Conservation (phyloP, 2,113 vertebrate genomes). For the Puntigrus tetrazona region DNA sequence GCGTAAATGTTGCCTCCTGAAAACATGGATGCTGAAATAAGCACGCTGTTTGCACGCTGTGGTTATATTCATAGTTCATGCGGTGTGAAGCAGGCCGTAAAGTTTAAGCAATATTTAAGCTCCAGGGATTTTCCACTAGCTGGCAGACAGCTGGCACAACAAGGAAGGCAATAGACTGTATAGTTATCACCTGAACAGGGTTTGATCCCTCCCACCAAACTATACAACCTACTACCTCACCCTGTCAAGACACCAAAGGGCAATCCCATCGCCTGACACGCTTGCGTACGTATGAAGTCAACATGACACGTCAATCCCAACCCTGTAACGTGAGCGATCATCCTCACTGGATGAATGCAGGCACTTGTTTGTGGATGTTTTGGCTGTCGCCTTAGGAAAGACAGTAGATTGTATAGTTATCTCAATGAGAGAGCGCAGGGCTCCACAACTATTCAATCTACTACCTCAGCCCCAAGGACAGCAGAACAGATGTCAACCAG, state of each 20-base stretch:
- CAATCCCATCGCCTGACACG: neutral
- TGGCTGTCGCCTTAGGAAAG: constrained; percentile 91
- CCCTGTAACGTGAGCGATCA: neutral
- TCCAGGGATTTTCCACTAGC: neutral
- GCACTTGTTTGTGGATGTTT: constrained; percentile 54
- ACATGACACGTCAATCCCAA: too few relatives aligned
- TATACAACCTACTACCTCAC: constrained; percentile 98
- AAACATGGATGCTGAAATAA: neutral
- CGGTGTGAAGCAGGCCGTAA: neutral
- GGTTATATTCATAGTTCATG: neutral
- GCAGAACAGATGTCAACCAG: constrained; percentile 64
- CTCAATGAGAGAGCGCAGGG: constrained; percentile 80
- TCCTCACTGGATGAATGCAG: neutral
- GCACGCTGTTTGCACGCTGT: too few relatives aligned
- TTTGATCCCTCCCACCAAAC: constrained; percentile 88
- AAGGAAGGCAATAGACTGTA: constrained; percentile 96
- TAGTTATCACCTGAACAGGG: constrained; percentile 93
- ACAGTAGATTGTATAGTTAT: constrained; percentile 97
- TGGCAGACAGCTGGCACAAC: constrained; percentile 57
- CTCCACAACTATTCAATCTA: constrained; percentile 97
- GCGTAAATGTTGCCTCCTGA: neutral
- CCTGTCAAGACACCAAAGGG: constrained; percentile 70
- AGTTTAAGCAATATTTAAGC: neutral
- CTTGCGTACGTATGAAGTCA: neutral
- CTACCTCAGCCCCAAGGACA: constrained; percentile 95